These are phyloP conservation scores for Lamprotornis superbus DNA, from an alignment of 2,113 vertebrate genomes.

Conservation along the genomic window DNA sequence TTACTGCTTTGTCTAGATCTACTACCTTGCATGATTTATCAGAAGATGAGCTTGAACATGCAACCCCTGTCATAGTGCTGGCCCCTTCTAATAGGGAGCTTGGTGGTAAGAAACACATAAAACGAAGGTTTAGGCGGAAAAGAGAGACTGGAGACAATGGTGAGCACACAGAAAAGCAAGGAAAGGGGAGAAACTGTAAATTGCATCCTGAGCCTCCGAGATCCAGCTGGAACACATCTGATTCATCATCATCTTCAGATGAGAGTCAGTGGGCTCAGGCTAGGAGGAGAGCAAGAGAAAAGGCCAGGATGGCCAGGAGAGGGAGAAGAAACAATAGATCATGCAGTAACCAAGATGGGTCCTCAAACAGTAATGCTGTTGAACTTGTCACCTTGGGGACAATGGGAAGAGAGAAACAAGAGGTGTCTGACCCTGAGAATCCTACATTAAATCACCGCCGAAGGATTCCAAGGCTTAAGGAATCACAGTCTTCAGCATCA, in stretches of 20 bases:
- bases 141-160: slow-evolving; percentile 72
- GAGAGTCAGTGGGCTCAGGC: slow-evolving; percentile 80
- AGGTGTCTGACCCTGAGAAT: slow-evolving; percentile 15
- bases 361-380: slow-evolving; percentile 42
- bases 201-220: slow-evolving; percentile 56
- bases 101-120: slow-evolving; percentile 82
- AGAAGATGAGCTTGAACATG: slow-evolving; percentile 79
- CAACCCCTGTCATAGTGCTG: slow-evolving; percentile 73
- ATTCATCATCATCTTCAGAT: slow-evolving; percentile 80
- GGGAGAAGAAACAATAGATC: slow-evolving; percentile 69
- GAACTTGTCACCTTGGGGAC: slow-evolving; percentile 76
- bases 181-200: slow-evolving; percentile 50
- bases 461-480: slow-evolving; percentile 51
- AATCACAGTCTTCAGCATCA: slow-evolving; percentile 43
- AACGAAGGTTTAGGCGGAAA: slow-evolving; percentile 79
- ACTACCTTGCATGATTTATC: slow-evolving; percentile 77
- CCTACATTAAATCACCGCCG: slow-evolving; percentile 48
- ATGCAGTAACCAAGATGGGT: slow-evolving; percentile 46
- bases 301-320: slow-evolving; percentile 72
- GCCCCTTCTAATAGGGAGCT: slow-evolving; percentile 70
- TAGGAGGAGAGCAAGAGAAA: slow-evolving; percentile 84
- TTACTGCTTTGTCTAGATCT: slow-evolving; percentile 77
- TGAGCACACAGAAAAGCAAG: slow-evolving; percentile 66
- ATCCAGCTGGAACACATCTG: slow-evolving; percentile 67
- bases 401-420: slow-evolving; percentile 52